Conservation (phyloP, 1,140 invertebrate genomes). For the Atta texana region DNA sequence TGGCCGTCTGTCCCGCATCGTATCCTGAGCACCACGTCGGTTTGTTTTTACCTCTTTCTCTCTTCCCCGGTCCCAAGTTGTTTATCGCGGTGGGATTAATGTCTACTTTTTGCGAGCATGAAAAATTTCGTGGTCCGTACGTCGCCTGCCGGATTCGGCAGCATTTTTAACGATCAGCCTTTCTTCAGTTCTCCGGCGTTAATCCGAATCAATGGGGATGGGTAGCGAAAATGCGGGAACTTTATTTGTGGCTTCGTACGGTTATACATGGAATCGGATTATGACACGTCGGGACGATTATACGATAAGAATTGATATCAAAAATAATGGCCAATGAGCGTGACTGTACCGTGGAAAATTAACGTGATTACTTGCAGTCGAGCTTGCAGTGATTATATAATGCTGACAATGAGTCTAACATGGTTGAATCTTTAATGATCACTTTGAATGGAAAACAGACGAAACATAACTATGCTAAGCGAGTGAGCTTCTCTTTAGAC, state of each 20-base stretch:
- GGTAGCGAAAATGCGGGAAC: constrained; percentile 6
- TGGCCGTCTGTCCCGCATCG: neutral
- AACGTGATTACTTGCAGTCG: neutral
- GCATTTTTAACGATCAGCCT: constrained; percentile 52
- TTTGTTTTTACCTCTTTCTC: neutral
- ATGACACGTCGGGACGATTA: neutral
- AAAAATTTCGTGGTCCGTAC: constrained; percentile 46
- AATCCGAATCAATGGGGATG: constrained; percentile 36
- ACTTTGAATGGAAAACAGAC: neutral
- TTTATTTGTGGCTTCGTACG: neutral
- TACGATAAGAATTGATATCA: neutral
- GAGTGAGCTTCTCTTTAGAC: neutral
- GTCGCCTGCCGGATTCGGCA: constrained; percentile 1
- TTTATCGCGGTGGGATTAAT: constrained; percentile 55
- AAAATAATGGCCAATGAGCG: neutral
- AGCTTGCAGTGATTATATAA: neutral
- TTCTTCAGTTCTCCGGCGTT: constrained; percentile 46
- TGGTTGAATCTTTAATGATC: constrained; percentile 31
- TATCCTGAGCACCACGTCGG: neutral
- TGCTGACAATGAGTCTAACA: neutral
- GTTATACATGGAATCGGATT: neutral
- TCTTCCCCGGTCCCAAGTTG: constrained; percentile 8
- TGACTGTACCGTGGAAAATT: neutral
- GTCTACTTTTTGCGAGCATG: constrained; percentile 29
- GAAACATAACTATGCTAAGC: neutral